Evolutionary conservation across 2,888 invertebrate genomes (phyloP), one percentile per base, ranked within the genome.

Genomic region (Muschampia plurimacula): DNA sequence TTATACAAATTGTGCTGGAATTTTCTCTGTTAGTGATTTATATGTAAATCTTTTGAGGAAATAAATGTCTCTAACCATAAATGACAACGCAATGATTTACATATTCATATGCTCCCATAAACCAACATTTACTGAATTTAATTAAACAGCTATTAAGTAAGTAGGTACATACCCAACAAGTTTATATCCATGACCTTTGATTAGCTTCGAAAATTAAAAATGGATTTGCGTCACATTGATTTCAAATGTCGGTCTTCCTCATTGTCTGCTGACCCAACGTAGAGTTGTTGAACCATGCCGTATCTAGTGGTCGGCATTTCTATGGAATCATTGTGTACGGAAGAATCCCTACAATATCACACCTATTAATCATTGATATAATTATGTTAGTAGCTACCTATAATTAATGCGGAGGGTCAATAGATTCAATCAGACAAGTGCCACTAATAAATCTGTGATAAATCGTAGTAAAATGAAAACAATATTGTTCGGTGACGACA

Each of bases 241-340:
- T 70, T 71, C 64, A 22, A 73, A n/a, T 15, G 55, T 15, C 67
- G 71, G 66, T 78, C 73, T 76, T 77, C 76, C 57, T 68, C 69
- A 79, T 80, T 80, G 81, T 76, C 75, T 77, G 79, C 74, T 83
- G 85, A 85, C 83, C 84, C 81, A 77, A 77, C 77, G 77, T 52
- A 77, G 75, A 84, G 80, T 82, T 85, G 84, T 81, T 86, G 85
- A 86, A 85, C 85, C 86, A 81, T 78, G 76, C 76, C 74, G 77
- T 78, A 80, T 77, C 78, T 79, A 80, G 75, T 78, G 77, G 68
- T 77, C 74, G 75, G 87, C 89, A 89, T 75, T 90, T 86, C 77
- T 90, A 89, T 12, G 91, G 89, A 80, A 79, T 90, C 89, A 59
- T 78, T 79, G 81, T 81, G 79, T 84, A 82, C 86, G 84, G 83